Evolutionary conservation across 2,797 vertebrate species (phyloP), one percentile per base, ranked within the genome.

Genomic region (Parambassis ranga): DNA sequence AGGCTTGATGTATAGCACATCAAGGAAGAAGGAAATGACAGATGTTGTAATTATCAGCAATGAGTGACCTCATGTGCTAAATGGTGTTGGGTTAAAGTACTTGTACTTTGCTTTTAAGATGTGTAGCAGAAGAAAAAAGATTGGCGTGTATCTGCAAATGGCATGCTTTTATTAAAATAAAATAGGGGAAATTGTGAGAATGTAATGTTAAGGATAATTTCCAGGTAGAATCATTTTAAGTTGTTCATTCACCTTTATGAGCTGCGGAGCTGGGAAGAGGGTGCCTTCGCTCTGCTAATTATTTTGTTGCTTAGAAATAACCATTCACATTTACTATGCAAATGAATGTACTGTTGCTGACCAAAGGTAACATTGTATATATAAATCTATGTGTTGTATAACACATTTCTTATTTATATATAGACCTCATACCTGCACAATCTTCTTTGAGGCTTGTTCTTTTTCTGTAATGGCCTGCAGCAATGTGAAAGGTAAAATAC

Each of bases 1-100:
- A 92, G 56, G 60, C 80, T 83, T 91, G 87, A 92, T 93, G 91
- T 92, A 90, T 87, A 86, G 87, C 71, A 84, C 89, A 85, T 83
- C 82, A 85, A 89, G 77, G 81, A 71, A 62, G 81, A 71, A 62
- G 74, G 75, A 89, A 88, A 90, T 91, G 90, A 86, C 84, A 83
- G 82, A 85, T 81, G 83, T 88, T 80, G 82, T 87, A 87, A 91
- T 91, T 89, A 85, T 87, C 68, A 69, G 78, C 81, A 77, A 77
- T 62, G 82, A 80, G 62, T 75, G 79, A 89, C 87, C 85, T 83
- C 57, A 26, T 77, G 82, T 69, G 71, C 69, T 72, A 77, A 80
- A 86, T 65, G 68, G 46, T 75, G 53, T 55, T 16, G 55, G 81
- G 81, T 84, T 80, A 82, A 89, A 90, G 82, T 78, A 85, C 85